These are phyloP conservation scores for Eriosoma lanigerum DNA, from an alignment of 1,140 invertebrate genomes.

Conservation along the genomic window DNA sequence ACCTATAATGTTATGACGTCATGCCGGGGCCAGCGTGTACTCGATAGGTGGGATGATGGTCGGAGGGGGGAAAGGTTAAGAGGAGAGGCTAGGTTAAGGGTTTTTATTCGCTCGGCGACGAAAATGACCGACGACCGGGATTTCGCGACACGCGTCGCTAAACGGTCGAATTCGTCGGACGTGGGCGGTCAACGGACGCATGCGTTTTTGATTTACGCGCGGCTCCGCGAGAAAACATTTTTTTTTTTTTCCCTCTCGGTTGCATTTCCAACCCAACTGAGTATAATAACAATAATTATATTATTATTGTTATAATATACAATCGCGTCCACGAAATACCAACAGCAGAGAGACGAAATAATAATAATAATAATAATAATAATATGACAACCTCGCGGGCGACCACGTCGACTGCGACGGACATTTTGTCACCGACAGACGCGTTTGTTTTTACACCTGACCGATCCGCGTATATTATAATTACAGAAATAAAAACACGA, in stretches of 20 bases:
- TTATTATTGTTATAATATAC: background rate
- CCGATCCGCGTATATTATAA: background rate
- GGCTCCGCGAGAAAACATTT: background rate
- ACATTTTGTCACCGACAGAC: conserved; percentile 1
- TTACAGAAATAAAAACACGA: conserved; percentile 25
- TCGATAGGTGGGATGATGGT: background rate
- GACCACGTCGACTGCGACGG: background rate
- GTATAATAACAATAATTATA: too few relatives aligned
- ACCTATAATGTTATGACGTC: background rate
- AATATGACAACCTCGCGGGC: background rate
- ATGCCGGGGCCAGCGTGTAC: too few relatives aligned
- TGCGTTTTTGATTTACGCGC: conserved; percentile 1
- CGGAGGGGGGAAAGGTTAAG: too few relatives aligned
- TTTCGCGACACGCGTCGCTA: conserved; percentile 13
- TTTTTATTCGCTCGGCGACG: background rate
- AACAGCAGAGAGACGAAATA: background rate
- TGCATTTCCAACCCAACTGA: too few relatives aligned
- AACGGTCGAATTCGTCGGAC: conserved; percentile 3
- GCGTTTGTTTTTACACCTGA: conserved; percentile 17
- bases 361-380: conserved; percentile 7
- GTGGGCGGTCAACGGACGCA: background rate
- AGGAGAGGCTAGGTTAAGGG: too few relatives aligned
- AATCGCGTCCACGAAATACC: background rate
- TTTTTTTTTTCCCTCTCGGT: too few relatives aligned
- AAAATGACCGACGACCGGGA: background rate